These are phyloP conservation scores for Steinernema hermaphroditum DNA, from an alignment of 2,888 invertebrate species.

Conservation along the genomic window DNA sequence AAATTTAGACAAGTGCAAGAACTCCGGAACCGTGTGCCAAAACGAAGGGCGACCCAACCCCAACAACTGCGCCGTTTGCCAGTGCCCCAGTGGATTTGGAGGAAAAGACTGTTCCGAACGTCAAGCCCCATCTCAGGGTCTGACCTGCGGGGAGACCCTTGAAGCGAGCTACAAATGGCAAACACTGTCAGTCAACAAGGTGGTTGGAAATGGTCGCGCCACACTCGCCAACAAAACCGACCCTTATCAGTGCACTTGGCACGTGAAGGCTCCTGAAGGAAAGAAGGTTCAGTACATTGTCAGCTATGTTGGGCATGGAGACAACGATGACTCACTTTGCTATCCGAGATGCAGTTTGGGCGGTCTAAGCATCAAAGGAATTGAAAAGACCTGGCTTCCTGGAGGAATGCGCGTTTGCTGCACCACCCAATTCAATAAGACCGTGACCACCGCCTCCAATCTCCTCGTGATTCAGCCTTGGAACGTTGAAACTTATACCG, in stretches of 20 bases:
- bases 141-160: no score
- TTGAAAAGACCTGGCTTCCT: not conserved
- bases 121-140: no score
- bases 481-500: not conserved
- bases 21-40: no score
- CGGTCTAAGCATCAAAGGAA: not conserved
- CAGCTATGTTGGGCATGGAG: not conserved
- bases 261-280: not conserved
- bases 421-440: not conserved
- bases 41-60: no score
- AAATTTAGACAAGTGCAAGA: no score
- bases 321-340: not conserved
- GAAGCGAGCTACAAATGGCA: no score
- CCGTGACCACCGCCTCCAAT: not conserved
- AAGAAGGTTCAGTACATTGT: not conserved
- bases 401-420: not conserved
- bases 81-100: no score
- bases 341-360: not conserved
- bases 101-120: no score
- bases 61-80: no score
- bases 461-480: not conserved
- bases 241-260: not conserved
- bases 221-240: no score
- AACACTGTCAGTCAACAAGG: no score
- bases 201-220: no score